These are phyloP conservation scores for Amphipoea oculea DNA, from an alignment of 2,888 invertebrate species.

Conservation along the genomic window DNA sequence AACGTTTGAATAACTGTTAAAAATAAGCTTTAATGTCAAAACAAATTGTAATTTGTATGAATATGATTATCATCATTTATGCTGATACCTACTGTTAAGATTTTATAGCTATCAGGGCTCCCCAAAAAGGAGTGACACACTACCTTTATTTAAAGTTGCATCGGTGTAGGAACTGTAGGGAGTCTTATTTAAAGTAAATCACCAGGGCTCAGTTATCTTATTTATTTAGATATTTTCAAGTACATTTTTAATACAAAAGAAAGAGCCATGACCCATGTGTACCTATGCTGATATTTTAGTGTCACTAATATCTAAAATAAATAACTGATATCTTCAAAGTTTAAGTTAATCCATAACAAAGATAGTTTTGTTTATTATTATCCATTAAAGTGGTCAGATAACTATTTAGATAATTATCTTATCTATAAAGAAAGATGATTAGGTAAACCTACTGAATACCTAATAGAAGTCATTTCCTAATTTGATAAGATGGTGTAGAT, in stretches of 20 bases:
- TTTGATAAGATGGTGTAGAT: conserved; percentile 3
- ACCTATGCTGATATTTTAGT: background rate
- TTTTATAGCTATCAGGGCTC: background rate
- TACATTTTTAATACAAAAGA: background rate
- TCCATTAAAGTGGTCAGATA: background rate
- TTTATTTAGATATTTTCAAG: background rate
- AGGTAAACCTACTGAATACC: background rate
- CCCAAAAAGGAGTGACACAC: background rate
- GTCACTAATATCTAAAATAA: background rate
- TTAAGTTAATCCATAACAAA: background rate
- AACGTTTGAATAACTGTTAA: background rate
- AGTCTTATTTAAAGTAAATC: background rate
- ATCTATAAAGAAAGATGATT: background rate
- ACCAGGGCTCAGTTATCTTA: background rate
- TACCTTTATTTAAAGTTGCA: background rate
- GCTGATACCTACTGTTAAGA: background rate
- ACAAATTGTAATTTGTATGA: background rate
- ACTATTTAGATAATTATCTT: background rate
- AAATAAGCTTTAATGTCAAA: background rate
- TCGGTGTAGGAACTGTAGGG: too few species aligned
- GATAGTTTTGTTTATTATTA: conserved; percentile 1
- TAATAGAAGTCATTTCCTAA: background rate
- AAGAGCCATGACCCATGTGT: background rate
- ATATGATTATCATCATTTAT: background rate
- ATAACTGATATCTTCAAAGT: background rate